Conservation (phyloP, 2,888 invertebrate species). For the Halictus ligatus region DNA sequence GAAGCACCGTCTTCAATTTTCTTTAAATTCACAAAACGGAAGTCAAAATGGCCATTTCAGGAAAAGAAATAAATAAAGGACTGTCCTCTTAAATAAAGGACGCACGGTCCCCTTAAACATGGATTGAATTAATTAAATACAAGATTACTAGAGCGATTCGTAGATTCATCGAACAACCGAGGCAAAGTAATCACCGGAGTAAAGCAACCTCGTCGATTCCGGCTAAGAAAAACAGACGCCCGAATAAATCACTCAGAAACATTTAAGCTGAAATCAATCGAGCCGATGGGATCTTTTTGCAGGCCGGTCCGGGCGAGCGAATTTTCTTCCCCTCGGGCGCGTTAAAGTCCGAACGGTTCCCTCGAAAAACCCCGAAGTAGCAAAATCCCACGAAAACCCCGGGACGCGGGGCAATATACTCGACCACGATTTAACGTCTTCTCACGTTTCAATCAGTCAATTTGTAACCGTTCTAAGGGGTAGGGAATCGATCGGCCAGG, state of each 20-base stretch:
- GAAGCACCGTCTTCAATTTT: too few relatives aligned
- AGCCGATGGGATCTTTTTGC: background rate
- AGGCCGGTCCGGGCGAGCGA: background rate
- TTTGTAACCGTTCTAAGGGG: constrained; percentile 43
- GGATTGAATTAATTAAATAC: background rate
- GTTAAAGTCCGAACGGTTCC: background rate
- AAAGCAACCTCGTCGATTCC: background rate
- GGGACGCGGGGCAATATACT: background rate
- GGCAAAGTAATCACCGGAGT: background rate
- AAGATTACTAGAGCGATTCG: background rate
- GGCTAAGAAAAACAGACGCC: background rate
- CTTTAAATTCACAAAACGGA: background rate
- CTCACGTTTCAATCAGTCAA: constrained; percentile 42
- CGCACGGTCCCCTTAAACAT: background rate
- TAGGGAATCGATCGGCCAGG: constrained; percentile 38
- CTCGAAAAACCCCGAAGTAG: background rate
- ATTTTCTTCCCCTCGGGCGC: background rate
- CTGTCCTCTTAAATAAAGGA: background rate
- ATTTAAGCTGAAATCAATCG: background rate
- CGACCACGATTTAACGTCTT: constrained; percentile 27
- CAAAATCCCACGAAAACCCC: constrained; percentile 4
- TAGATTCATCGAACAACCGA: background rate
- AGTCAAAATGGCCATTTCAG: background rate
- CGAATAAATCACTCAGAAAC: constrained; percentile 2
- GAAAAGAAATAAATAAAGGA: background rate